These are phyloP conservation scores for Lutraria lutraria DNA, from an alignment of 2,888 invertebrate genomes.

Conservation along the genomic window DNA sequence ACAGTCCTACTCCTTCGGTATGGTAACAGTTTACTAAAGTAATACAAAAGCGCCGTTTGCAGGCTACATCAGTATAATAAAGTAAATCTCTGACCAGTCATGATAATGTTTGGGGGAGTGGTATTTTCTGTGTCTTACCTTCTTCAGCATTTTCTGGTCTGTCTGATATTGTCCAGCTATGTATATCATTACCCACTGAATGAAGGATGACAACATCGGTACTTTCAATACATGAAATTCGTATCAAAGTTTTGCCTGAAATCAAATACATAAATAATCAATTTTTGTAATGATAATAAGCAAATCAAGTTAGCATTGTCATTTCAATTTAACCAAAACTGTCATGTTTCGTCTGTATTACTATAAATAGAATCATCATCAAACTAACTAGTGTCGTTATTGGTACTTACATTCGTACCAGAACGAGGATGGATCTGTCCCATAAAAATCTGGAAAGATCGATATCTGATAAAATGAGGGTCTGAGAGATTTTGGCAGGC, in stretches of 20 bases:
- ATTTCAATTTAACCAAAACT: too few species aligned
- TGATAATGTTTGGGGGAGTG: too few species aligned
- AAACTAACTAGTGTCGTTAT: too few species aligned
- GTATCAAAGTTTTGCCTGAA: slow-evolving; percentile 50
- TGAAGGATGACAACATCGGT: slow-evolving; percentile 52
- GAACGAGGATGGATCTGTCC: not conserved
- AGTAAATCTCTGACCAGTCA: too few species aligned
- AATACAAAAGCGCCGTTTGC: too few species aligned
- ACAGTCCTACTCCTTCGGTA: too few species aligned
- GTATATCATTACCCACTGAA: slow-evolving; percentile 22
- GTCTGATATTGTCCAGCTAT: not conserved
- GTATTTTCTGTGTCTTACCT: not conserved
- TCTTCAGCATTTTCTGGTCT: not conserved
- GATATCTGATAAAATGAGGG: slow-evolving; percentile 52
- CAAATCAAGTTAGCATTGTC: too few species aligned
- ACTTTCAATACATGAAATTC: slow-evolving; percentile 40
- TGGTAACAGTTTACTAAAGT: too few species aligned
- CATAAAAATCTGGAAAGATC: slow-evolving; percentile 49
- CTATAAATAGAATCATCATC: too few species aligned
- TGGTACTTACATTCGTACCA: slow-evolving; percentile 28
- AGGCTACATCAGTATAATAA: too few species aligned
- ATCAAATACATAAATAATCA: not conserved
- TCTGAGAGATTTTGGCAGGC: slow-evolving; percentile 12
- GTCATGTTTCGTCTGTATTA: too few species aligned
- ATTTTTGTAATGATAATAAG: too few species aligned